phyloP scores from a whole-genome alignment of 2,888 invertebrate species.

The Conomelus anceps region DNA sequence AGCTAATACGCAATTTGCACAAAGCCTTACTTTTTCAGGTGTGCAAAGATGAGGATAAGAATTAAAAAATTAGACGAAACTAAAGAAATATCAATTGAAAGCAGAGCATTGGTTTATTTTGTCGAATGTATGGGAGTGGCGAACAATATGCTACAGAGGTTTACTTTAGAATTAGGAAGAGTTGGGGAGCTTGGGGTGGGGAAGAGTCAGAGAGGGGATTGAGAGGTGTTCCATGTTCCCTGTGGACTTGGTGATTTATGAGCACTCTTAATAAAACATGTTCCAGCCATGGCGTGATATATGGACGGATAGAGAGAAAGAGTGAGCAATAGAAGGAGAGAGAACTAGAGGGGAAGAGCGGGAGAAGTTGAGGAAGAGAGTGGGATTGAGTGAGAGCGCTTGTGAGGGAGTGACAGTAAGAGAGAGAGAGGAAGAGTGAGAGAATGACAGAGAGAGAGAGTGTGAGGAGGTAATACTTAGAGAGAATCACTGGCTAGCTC shows the following conservation, averaged over 20 bases:
- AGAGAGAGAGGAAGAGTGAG: not conserved
- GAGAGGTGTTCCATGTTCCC: conserved; percentile 5
- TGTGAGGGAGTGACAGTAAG: too few species aligned
- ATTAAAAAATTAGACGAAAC: too few species aligned
- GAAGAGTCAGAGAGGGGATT: not conserved
- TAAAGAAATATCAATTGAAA: not conserved
- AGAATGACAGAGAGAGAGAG: not conserved
- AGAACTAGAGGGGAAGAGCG: not conserved
- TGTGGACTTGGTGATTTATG: conserved; percentile 4
- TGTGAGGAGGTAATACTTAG: too few species aligned
- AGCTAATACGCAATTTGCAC: too few species aligned
- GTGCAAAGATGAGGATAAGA: too few species aligned
- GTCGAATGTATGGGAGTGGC: too few species aligned
- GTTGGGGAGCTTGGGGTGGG: not conserved
- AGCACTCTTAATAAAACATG: conserved; percentile 12
- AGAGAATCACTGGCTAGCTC: not conserved
- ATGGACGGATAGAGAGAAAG: not conserved
- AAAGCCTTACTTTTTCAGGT: too few species aligned
- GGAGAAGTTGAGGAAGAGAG: not conserved
- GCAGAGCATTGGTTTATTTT: not conserved
- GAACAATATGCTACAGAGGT: not conserved
- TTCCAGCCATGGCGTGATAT: not conserved
- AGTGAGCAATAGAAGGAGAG: not conserved
- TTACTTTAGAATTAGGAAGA: not conserved
- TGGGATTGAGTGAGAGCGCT: not conserved